Evolutionary conservation across 2,797 vertebrate species (phyloP).

Genomic region (Trematomus bernacchii): DNA sequence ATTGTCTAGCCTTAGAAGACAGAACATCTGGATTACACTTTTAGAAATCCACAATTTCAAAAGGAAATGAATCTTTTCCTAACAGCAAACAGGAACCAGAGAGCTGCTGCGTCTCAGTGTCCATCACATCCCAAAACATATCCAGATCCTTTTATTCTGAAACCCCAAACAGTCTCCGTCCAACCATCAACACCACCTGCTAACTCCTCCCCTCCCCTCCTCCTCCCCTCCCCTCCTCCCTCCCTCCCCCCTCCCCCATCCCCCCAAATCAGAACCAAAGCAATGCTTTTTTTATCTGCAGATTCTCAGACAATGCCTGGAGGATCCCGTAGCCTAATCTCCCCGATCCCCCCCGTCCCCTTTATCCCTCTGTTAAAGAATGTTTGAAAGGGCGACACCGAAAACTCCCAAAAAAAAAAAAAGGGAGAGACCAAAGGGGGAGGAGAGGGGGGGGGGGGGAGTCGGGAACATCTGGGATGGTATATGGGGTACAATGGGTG

Average conservation of each 20-base stretch:
- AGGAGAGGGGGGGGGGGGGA: neutral
- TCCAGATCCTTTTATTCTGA: slow-evolving; percentile 61
- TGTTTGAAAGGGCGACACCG: slow-evolving; percentile 93
- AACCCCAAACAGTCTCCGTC: slow-evolving; percentile 39
- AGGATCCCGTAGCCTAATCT: slow-evolving; percentile 95
- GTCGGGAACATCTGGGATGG: slow-evolving; percentile 82
- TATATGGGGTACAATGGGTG: neutral
- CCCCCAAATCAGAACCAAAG: slow-evolving; percentile 66
- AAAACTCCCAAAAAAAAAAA: slow-evolving; percentile 66
- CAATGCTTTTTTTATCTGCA: slow-evolving; percentile 90
- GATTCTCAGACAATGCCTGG: slow-evolving; percentile 96
- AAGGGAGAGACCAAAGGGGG: slow-evolving; percentile 41
- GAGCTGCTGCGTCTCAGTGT: neutral
- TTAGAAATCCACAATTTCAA: neutral
- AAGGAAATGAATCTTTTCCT: neutral
- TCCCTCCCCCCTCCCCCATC: slow-evolving; percentile 28
- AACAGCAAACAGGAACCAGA: slow-evolving; percentile 17
- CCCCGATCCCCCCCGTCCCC: slow-evolving; percentile 85
- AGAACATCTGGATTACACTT: neutral
- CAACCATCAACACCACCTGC: slow-evolving; percentile 52
- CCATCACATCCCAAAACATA: slow-evolving; percentile 35
- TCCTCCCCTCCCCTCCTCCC: slow-evolving; percentile 5
- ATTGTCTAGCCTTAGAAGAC: too few species aligned
- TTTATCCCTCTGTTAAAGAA: slow-evolving; percentile 95
- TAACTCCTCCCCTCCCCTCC: slow-evolving; percentile 19